Percentiles rank a stretch among this genome's conserved stretches.
These are phyloP conservation scores for Parapsyche elsis DNA, from an alignment of 1,140 invertebrate genomes.

Conservation along the genomic window DNA sequence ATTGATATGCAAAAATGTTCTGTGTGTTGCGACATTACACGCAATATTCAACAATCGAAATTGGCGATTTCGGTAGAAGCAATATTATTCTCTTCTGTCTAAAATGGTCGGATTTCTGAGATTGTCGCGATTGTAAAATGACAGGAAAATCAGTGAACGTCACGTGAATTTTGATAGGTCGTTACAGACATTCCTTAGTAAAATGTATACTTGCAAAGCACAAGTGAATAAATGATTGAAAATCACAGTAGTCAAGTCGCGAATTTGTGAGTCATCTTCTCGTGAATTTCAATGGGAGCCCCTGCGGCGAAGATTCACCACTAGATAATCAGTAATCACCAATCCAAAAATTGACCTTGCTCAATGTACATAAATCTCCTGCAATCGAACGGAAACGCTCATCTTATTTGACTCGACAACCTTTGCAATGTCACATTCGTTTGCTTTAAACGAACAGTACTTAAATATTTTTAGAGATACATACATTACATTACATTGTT, in stretches of 20 bases:
- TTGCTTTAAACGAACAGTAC: not conserved
- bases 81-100: too few species aligned
- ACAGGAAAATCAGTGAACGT: not conserved
- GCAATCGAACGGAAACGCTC: constrained; percentile 3
- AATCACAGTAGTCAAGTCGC: too few species aligned
- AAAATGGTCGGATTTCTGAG: too few species aligned
- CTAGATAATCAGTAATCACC: not conserved
- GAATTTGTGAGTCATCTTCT: too few species aligned
- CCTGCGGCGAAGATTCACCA: too few species aligned
- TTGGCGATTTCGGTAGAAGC: too few species aligned
- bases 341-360: not conserved
- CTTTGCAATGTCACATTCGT: not conserved
- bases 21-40: too few species aligned
- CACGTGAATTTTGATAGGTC: not conserved
- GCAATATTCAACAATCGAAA: too few species aligned
- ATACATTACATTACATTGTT: too few species aligned
- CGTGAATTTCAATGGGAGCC: too few species aligned
- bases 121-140: too few species aligned
- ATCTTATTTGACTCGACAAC: not conserved
- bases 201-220: not conserved
- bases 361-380: not conserved
- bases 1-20: not conserved
- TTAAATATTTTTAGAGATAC: not conserved
- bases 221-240: too few species aligned
- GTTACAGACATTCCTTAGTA: not conserved